These are phyloP conservation scores for Myotis pilosus DNA, from an alignment of 2,797 vertebrate genomes.

Conservation along the genomic window DNA sequence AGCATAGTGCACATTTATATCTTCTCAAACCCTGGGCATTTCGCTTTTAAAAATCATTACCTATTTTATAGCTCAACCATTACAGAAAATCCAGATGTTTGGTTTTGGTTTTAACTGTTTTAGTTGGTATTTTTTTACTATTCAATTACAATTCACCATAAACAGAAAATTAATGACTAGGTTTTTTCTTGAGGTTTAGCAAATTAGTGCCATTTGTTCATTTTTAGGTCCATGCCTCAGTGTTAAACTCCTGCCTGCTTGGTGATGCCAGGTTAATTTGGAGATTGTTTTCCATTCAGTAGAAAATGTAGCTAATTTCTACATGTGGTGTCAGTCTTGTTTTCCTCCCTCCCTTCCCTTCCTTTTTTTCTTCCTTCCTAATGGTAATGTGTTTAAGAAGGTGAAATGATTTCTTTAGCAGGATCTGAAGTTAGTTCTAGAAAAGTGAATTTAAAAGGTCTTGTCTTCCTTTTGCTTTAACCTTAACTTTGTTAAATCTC, in stretches of 20 bases:
- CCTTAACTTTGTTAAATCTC: background rate
- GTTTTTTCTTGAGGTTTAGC: slow-evolving; percentile 40
- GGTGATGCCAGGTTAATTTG: background rate
- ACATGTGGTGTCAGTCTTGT: background rate
- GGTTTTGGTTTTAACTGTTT: slow-evolving; percentile 13
- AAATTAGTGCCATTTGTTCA: slow-evolving; percentile 39
- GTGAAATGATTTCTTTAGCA: background rate
- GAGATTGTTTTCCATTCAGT: slow-evolving; percentile 3
- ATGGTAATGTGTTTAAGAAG: background rate
- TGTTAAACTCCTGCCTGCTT: slow-evolving; percentile 24
- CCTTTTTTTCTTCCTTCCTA: background rate
- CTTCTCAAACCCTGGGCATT: slow-evolving; percentile 5
- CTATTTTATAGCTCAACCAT: background rate
- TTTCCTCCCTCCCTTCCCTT: background rate
- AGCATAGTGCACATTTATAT: background rate
- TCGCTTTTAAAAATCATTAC: background rate
- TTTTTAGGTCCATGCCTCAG: slow-evolving; percentile 40
- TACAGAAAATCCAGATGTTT: slow-evolving; percentile 30
- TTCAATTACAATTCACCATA: slow-evolving; percentile 25
- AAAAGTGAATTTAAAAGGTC: background rate
- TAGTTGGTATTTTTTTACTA: slow-evolving; percentile 34
- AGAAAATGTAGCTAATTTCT: background rate
- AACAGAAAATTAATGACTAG: slow-evolving; percentile 6
- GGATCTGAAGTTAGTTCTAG: background rate
- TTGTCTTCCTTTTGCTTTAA: background rate